Evolutionary conservation across 2,797 vertebrate species (phyloP).

Genomic region (Liasis olivaceus): DNA sequence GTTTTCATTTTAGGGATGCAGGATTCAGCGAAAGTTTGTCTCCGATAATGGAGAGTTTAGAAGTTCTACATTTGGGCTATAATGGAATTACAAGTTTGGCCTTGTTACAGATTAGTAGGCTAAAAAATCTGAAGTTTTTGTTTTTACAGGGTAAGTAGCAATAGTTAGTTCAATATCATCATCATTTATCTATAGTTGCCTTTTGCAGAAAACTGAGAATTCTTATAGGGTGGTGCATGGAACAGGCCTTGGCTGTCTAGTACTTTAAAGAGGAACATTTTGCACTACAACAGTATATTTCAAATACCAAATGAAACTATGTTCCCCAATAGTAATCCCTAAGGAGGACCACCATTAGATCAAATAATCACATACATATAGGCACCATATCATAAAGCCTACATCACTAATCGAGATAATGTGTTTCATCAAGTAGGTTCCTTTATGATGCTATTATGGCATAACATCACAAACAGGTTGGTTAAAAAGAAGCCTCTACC

Average conservation of each 20-base stretch:
- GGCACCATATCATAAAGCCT: not conserved
- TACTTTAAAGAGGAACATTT: not conserved
- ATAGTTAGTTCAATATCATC: not conserved
- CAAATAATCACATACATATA: not conserved
- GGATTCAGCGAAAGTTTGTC: constrained; percentile 73
- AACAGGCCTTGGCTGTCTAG: not conserved
- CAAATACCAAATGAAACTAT: not conserved
- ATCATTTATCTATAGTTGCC: not conserved
- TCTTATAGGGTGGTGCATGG: not conserved
- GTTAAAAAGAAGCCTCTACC: not conserved
- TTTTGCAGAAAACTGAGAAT: not conserved
- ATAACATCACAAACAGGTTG: not conserved
- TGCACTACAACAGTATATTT: not conserved
- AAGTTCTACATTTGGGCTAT: constrained; percentile 89
- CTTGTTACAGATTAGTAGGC: constrained; percentile 86
- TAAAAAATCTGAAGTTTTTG: constrained; percentile 86
- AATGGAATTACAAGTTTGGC: constrained; percentile 88
- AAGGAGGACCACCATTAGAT: not conserved
- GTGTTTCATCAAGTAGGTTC: not conserved
- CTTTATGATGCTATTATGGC: not conserved
- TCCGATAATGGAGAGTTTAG: constrained; percentile 87
- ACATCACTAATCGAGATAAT: not conserved
- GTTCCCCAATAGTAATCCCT: not conserved
- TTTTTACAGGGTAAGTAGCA: constrained; percentile 82
- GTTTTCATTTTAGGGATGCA: constrained; percentile 75